These are phyloP conservation scores for Asarcornis scutulata DNA, from an alignment of 2,113 vertebrate genomes.

Conservation along the genomic window DNA sequence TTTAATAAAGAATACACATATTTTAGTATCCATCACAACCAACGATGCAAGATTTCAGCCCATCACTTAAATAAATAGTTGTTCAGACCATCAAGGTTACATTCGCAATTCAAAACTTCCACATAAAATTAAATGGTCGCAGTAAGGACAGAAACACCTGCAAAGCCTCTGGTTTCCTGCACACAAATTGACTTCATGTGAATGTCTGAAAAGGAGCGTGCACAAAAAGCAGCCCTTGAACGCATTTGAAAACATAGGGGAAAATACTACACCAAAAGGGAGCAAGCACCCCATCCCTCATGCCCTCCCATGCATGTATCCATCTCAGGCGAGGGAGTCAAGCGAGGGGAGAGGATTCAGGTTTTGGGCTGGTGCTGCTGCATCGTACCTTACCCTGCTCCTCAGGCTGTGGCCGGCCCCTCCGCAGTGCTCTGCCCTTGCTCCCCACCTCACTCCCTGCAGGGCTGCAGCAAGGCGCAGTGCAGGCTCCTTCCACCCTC, in stretches of 20 bases:
- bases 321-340: neutral
- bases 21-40: neutral
- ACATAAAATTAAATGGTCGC: neutral
- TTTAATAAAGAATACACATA: neutral
- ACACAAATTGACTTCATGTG: neutral
- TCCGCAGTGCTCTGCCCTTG: neutral
- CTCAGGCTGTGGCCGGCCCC: neutral
- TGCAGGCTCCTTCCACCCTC: neutral
- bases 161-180: neutral
- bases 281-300: neutral
- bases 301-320: fast-evolving
- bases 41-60: neutral
- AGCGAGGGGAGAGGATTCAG: fast-evolving
- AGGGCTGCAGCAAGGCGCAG: neutral
- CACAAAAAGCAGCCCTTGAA: neutral
- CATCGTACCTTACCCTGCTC: neutral
- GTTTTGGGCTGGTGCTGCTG: neutral
- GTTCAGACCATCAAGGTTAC: neutral
- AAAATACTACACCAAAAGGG: neutral
- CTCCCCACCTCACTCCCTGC: neutral
- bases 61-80: neutral
- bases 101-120: neutral
- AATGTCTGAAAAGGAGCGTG: neutral
- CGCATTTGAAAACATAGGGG: neutral
- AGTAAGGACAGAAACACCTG: neutral